These are phyloP conservation scores for Typhlichthys subterraneus DNA, from an alignment of 2,797 vertebrate genomes.

Conservation along the genomic window DNA sequence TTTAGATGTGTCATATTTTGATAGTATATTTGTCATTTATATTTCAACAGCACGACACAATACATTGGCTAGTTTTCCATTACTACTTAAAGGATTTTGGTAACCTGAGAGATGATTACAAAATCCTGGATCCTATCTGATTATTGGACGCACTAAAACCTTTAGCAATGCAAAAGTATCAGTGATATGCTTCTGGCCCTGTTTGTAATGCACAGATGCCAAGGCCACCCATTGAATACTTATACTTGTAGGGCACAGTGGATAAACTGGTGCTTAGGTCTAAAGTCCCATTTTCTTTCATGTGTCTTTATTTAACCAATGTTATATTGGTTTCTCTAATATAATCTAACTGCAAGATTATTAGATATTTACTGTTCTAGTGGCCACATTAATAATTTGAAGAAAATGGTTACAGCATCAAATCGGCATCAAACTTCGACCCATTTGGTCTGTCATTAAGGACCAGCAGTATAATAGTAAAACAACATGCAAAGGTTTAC, in stretches of 20 bases:
- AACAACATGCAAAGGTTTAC: conserved; percentile 61
- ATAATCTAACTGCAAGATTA: too few species aligned
- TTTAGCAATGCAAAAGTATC: too few species aligned
- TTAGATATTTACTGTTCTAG: conserved; percentile 9
- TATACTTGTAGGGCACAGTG: too few species aligned
- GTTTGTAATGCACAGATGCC: too few species aligned
- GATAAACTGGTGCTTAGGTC: too few species aligned
- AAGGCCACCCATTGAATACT: too few species aligned
- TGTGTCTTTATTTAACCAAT: neutral
- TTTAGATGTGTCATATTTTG: neutral
- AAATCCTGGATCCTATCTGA: too few species aligned
- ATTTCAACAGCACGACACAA: neutral
- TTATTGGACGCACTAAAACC: too few species aligned
- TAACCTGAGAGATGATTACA: too few species aligned
- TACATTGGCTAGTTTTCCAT: neutral
- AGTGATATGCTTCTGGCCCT: too few species aligned
- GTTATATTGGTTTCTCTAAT: neutral
- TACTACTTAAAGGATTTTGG: neutral
- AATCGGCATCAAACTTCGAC: conserved; percentile 27
- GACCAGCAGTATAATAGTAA: conserved; percentile 48
- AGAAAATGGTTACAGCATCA: conserved; percentile 34
- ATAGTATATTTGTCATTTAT: neutral
- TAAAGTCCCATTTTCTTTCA: too few species aligned
- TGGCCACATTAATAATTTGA: conserved; percentile 1
- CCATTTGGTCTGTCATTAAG: conserved; percentile 43